phyloP scores from a whole-genome alignment of 2,113 vertebrate genomes.

The Zosterops japonicus region DNA sequence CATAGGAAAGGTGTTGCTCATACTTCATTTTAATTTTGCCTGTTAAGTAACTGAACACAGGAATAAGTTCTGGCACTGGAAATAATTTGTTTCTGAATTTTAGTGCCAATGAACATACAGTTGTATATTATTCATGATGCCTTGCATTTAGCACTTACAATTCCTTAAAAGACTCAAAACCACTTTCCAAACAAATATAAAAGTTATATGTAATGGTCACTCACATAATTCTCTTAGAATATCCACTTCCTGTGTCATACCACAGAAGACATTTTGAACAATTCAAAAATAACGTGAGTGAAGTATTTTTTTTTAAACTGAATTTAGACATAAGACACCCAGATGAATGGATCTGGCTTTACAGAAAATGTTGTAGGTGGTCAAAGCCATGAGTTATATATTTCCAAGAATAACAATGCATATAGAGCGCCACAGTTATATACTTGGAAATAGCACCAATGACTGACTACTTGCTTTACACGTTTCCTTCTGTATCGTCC shows the following conservation, averaged over 20 bases:
- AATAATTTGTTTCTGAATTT: constrained; percentile 24
- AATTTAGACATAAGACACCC: background rate
- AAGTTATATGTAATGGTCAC: background rate
- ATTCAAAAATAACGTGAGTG: background rate
- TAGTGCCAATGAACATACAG: background rate
- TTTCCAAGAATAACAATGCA: background rate
- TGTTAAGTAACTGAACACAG: background rate
- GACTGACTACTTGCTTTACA: background rate
- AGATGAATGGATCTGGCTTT: background rate
- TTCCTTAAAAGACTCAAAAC: background rate
- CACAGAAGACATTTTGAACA: background rate
- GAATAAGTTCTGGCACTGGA: background rate
- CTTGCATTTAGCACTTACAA: background rate
- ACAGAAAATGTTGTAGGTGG: background rate
- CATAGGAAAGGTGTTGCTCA: background rate
- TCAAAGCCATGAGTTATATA: background rate
- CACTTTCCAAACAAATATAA: background rate
- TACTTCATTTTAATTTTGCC: background rate
- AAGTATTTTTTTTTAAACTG: background rate
- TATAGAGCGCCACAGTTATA: background rate
- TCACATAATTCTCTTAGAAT: background rate
- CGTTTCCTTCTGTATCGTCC: background rate
- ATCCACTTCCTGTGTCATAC: background rate
- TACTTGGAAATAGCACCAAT: background rate
- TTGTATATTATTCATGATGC: background rate